Conservation (phyloP, 1,140 invertebrate species). For the Cydia amplana region DNA sequence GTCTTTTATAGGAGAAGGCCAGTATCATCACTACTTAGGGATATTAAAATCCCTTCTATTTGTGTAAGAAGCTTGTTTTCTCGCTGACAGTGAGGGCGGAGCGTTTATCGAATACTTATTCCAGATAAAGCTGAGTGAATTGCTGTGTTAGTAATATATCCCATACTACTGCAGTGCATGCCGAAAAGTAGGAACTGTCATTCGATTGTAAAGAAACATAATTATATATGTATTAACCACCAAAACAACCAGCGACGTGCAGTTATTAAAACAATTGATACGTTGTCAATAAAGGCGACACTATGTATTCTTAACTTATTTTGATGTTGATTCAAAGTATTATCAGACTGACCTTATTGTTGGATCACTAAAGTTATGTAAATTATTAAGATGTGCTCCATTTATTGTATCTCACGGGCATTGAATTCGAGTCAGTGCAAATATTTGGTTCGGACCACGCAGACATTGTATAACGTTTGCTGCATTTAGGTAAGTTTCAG, state of each 20-base stretch:
- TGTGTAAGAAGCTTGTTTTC: slow-evolving; percentile 77
- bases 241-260: no score
- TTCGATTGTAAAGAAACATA: no score
- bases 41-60: slow-evolving; percentile 78
- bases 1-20: slow-evolving; percentile 73
- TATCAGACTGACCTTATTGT: slow-evolving; percentile 27
- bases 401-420: slow-evolving; percentile 23
- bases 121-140: slow-evolving; percentile 53
- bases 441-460: slow-evolving; percentile 16
- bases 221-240: no score
- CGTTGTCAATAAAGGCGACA: not conserved
- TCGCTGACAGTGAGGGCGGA: slow-evolving; percentile 54
- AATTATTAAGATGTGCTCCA: slow-evolving; percentile 28
- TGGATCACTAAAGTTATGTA: slow-evolving; percentile 32
- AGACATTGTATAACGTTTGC: not conserved
- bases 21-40: slow-evolving; percentile 79
- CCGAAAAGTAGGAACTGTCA: no score
- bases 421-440: slow-evolving; percentile 23
- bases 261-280: no score
- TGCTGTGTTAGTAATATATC: not conserved
- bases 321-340: slow-evolving; percentile 3
- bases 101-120: slow-evolving; percentile 65
- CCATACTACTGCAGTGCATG: not conserved
- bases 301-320: not conserved
- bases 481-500: not conserved